Base-by-base conservation (phyloP, 1,140 invertebrate species). In the Lamellibrachia luymesi region DNA sequence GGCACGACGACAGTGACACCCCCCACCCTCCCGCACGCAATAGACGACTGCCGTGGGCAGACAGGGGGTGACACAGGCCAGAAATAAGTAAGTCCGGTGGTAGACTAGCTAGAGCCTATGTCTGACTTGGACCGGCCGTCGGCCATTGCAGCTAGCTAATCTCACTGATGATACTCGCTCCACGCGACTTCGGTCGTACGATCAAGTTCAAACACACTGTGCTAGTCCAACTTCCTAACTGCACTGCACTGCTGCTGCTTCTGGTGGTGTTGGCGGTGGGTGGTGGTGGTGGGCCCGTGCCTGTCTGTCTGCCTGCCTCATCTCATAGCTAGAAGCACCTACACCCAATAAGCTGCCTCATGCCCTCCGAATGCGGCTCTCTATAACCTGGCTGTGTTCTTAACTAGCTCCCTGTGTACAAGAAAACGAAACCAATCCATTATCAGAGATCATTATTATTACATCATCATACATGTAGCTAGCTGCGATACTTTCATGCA, bases 301-400 rank as follows among this genome's bases (percentile, higher is more conserved):
- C 52, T 80, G 64, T 80, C 64, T 80, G 64, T 22, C 64, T 80
- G 64, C 64, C 64, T 80, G 13, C 13, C 25, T 80, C 64, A 80
- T 80, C 64, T 80, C 13, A 80, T 80, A 80, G 64, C 64, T 80
- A 80, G 64, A 80, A 80, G 64, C 64, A 80, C 64, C 64, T 80
- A 80, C 64, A 80, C 64, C 64, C 64, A 80, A 80, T 80, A 80
- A 80, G 64, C 64, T 80, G 64, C 64, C 64, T 80, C 64, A 10
- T 80, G 64, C 64, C 64, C 64, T 80, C 64, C 64, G 64, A 80
- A 80, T 80, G 64, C 64, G 64, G 64, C 64, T 80, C 64, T 10
- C 64, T 80, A 80, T 80, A 80, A 80, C 64, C 64, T 80, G 64
- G 64, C 64, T 80, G 64, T 80, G 64, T 80, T 80, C 64, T 80